Evolutionary conservation across 2,113 vertebrate species (phyloP).

Genomic region (Semnornis frantzii): DNA sequence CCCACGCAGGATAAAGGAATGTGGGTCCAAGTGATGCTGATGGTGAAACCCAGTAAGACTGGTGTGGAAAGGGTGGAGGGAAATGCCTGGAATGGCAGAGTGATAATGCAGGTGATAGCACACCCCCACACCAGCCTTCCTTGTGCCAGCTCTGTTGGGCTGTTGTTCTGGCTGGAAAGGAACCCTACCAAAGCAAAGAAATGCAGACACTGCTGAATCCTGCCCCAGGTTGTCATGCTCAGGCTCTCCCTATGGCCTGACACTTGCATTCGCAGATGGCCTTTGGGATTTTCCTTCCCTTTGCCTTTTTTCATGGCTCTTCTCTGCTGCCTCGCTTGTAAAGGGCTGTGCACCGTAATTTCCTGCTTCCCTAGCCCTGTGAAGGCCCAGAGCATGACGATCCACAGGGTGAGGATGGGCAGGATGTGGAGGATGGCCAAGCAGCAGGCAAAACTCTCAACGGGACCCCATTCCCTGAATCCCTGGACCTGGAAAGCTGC

Average conservation of each 20-base stretch:
- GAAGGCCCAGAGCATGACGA: neutral
- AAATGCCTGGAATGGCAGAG: neutral
- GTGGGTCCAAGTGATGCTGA: neutral
- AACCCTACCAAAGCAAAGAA: neutral
- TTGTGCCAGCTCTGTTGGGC: neutral
- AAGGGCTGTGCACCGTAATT: neutral
- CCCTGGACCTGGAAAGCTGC: neutral
- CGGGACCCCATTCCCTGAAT: neutral
- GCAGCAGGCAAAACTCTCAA: neutral
- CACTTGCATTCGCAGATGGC: neutral
- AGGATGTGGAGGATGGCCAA: neutral
- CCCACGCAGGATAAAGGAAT: neutral
- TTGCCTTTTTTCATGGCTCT: neutral
- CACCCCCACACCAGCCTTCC: neutral
- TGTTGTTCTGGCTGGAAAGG: neutral
- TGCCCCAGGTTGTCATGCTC: neutral
- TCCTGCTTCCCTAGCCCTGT: neutral
- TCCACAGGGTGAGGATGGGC: rapidly evolving
- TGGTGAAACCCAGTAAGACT: neutral
- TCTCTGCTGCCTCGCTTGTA: rapidly evolving
- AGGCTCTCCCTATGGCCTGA: rapidly evolving
- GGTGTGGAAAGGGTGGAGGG: rapidly evolving
- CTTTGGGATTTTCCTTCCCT: neutral
- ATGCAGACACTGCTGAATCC: neutral
- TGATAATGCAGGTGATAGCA: neutral